These are phyloP conservation scores for Crambe crambe DNA, from an alignment of 37 sponge, comb jelly and placozoan species.

Conservation along the genomic window DNA sequence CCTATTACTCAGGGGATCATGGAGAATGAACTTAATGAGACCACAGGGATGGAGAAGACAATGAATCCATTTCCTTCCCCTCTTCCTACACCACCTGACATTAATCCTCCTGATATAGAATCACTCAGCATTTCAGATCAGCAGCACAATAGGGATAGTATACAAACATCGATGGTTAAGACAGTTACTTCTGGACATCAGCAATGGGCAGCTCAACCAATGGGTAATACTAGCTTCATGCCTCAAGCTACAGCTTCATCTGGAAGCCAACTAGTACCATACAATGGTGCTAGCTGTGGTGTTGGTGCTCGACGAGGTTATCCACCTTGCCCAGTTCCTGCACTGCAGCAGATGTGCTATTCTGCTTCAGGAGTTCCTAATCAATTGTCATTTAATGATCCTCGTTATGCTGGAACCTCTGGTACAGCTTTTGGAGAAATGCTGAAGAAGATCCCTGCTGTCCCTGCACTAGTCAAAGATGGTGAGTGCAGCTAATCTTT, in stretches of 20 bases:
- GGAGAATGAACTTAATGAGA: not conserved
- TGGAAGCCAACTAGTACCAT: not conserved
- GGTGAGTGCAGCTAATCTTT: slow-evolving; percentile 1
- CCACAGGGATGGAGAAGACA: slow-evolving; percentile 7
- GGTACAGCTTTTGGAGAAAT: not conserved
- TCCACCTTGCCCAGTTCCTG: not conserved
- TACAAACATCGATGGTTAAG: not conserved
- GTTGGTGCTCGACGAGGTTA: not conserved
- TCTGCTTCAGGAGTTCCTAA: not conserved
- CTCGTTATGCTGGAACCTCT: not conserved
- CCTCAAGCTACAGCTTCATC: not conserved
- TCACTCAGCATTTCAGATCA: not conserved
- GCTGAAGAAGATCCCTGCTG: slow-evolving; percentile 12
- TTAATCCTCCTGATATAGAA: no score
- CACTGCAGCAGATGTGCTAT: slow-evolving; percentile 10
- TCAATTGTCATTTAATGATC: no score
- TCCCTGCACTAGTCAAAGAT: slow-evolving; percentile 23
- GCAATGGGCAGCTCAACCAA: slow-evolving; percentile 19
- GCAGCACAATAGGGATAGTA: not conserved
- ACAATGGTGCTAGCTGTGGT: not conserved
- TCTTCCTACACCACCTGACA: slow-evolving; percentile 51
- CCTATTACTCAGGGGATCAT: not conserved
- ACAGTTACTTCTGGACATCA: not conserved
- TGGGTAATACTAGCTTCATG: slow-evolving; percentile 3
- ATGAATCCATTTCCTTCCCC: slow-evolving; percentile 42